phyloP scores from a whole-genome alignment of 2,797 vertebrate species.

The Lateolabrax maculatus region DNA sequence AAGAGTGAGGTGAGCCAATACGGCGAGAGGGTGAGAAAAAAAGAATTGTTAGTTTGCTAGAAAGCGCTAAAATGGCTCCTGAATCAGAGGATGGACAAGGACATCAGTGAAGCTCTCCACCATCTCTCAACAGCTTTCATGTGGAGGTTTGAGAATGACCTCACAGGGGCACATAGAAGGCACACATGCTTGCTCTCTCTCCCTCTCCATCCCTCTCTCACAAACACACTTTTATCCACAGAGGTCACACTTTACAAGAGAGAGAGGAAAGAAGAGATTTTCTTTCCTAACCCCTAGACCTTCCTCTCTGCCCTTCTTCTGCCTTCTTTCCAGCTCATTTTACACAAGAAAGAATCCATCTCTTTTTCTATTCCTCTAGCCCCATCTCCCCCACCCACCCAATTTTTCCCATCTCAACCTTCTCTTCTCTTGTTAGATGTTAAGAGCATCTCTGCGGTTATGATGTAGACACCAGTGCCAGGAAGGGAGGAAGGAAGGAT shows the following conservation, averaged over 20 bases:
- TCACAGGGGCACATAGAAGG: constrained; percentile 20
- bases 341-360: constrained; percentile 26
- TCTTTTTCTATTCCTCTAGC: constrained; percentile 27
- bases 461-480: neutral
- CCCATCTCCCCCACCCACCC: neutral
- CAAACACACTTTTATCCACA: constrained; percentile 22
- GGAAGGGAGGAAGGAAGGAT: neutral
- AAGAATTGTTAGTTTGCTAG: constrained; percentile 7
- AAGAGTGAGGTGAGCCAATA: neutral
- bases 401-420: constrained; percentile 13
- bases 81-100: constrained; percentile 17
- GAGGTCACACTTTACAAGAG: constrained; percentile 45
- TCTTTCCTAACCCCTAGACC: constrained; percentile 23
- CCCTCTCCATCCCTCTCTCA: constrained; percentile 15
- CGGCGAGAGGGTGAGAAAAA: neutral
- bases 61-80: constrained; percentile 20
- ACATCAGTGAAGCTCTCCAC: neutral
- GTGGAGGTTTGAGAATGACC: constrained; percentile 19
- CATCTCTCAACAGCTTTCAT: constrained; percentile 44
- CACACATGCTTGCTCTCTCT: constrained; percentile 10
- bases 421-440: constrained; percentile 19
- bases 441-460: constrained; percentile 26
- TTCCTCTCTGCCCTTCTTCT: neutral
- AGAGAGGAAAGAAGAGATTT: neutral
- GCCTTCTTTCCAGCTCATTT: constrained; percentile 25